Base-by-base conservation (phyloP, 2,113 vertebrate genomes). In the Lontra canadensis region DNA sequence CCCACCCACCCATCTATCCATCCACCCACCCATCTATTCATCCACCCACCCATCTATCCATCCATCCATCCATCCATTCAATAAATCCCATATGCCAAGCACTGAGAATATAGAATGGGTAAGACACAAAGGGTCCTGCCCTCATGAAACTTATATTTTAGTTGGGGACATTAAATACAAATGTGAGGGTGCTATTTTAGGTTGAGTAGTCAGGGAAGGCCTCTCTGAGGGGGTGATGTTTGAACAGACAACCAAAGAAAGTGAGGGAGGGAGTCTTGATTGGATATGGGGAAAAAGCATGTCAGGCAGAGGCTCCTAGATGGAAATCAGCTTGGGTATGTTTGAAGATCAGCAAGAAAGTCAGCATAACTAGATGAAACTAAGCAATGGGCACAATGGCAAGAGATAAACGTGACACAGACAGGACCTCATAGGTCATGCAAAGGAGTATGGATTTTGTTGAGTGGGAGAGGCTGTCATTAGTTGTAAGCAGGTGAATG, bases 1-100 rank as follows among this genome's bases (percentile, higher is more conserved):
- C 2, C 10, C 1, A 11, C 1, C 47, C 12, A 49, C 3, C 47
- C 0, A 13, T 10, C 47, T 12, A 49, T 49, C 47, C 11, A 47
- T 8, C 47, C 11, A 47, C 0, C 47, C 10, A 47, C 11, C 47
- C 11, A 47, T 3, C 47, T 10, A 47, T 44, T 8, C 44, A 44
- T 11, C 44, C 44, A 47, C 10, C 44, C 44, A 11, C 10, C 44
- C 44, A 49, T 49, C 47, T 18, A 67, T 34, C 47, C 26, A 73
- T 25, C 39, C 34, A 79, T 20, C 39, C 34, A 47, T 7, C 3
- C 61, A n/a, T 13, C 31, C 9, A 55, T 1, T 31, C 7, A 49
- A 26, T 13, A 39, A 47, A 34, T 55, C 47, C 81, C 39, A 42
- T 3, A 36, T 18, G 29, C 63, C 47, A 55, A 63, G 57, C 39